Conservation (phyloP, 1,140 invertebrate species). For the Aplysia californica region DNA sequence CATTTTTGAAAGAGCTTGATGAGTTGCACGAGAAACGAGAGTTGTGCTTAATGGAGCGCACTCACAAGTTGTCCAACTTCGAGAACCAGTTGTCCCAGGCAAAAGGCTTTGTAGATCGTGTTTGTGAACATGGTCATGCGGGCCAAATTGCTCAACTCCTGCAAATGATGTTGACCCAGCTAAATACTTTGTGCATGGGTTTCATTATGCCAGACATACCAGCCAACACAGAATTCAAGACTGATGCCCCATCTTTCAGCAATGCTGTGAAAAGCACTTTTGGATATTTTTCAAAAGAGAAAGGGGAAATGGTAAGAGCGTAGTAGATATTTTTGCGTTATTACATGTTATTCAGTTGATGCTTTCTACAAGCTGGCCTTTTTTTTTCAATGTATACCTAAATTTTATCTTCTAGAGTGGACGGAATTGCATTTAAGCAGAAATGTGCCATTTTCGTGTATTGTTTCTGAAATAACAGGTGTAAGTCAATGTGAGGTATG, state of each 20-base stretch:
- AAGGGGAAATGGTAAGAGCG: constrained; percentile 32
- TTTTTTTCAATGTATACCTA: too few relatives aligned
- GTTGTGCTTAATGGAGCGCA: constrained; percentile 87
- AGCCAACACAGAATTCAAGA: constrained; percentile 84
- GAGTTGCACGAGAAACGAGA: constrained; percentile 85
- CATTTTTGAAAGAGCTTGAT: constrained; percentile 80
- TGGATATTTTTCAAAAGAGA: constrained; percentile 57
- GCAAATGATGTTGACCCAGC: constrained; percentile 74
- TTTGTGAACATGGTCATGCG: constrained; percentile 84
- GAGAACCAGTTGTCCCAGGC: constrained; percentile 86
- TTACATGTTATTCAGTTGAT: neutral
- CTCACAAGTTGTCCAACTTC: constrained; percentile 82
- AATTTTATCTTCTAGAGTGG: too few relatives aligned
- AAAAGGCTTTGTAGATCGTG: constrained; percentile 76
- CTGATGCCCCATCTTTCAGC: constrained; percentile 83
- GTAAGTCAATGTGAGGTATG: too few relatives aligned
- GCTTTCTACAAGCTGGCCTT: too few relatives aligned
- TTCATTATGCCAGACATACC: constrained; percentile 77
- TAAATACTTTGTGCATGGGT: constrained; percentile 25
- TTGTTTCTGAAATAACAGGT: too few relatives aligned
- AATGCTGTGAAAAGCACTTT: constrained; percentile 71
- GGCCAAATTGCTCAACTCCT: constrained; percentile 85
- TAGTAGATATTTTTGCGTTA: neutral
- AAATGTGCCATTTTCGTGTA: too few relatives aligned
- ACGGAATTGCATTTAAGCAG: too few relatives aligned